A percentile compares a stretch with the other conserved stretches of the same genome.
Evolutionary conservation across 2,888 invertebrate genomes (phyloP).

Genomic region (Polietes domitor): DNA sequence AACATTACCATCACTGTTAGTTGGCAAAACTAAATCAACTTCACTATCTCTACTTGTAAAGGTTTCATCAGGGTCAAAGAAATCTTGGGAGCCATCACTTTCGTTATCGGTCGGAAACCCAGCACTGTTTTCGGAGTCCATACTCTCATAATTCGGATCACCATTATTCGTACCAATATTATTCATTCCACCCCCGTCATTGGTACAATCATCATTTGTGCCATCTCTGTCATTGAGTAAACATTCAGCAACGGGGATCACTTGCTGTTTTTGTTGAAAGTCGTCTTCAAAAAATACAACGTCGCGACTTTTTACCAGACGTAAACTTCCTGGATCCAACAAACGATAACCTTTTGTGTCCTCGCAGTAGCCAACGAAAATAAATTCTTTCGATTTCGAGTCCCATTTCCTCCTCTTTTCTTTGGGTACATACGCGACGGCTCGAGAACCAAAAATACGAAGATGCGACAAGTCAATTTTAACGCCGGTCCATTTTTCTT

Average conservation of each 20-base stretch:
- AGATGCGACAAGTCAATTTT: not conserved
- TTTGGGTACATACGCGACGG: conserved; percentile 30
- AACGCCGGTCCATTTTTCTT: not conserved
- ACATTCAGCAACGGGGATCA: too few species aligned
- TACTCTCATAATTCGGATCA: too few species aligned
- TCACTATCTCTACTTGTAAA: not conserved
- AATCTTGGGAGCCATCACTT: not conserved
- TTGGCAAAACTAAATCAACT: not conserved
- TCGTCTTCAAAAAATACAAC: not conserved
- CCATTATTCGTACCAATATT: not conserved
- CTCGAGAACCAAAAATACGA: not conserved
- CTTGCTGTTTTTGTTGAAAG: not conserved
- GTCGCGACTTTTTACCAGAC: not conserved
- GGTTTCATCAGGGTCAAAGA: conserved; percentile 29
- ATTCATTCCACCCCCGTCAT: not conserved
- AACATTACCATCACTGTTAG: not conserved
- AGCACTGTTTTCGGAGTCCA: not conserved
- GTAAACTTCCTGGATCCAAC: not conserved
- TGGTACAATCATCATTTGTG: not conserved
- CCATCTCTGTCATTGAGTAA: too few species aligned
- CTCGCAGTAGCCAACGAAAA: not conserved
- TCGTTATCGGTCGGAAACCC: not conserved
- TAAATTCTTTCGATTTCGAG: not conserved
- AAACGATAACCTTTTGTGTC: not conserved
- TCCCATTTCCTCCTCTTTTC: not conserved